phyloP scores from a whole-genome alignment of 2,888 invertebrate species.

The Leucoptera coffeella region DNA sequence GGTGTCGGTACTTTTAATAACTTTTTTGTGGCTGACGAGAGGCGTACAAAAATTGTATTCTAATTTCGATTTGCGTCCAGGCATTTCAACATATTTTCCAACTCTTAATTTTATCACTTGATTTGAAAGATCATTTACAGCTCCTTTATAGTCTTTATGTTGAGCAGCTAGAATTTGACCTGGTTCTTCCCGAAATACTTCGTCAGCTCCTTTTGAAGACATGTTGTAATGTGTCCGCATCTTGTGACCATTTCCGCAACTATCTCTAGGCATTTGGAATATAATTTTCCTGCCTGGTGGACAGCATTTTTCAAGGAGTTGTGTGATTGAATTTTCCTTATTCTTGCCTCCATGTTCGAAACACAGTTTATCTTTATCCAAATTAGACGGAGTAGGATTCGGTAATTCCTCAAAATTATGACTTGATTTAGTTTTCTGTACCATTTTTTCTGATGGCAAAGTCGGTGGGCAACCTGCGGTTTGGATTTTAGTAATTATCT shows the following conservation, averaged over 20 bases:
- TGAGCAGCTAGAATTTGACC: slow-evolving; percentile 19
- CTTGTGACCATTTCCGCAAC: slow-evolving; percentile 29
- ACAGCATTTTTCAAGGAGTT: slow-evolving; percentile 52
- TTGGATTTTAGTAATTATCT: slow-evolving; percentile 62
- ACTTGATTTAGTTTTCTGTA: too few relatives aligned
- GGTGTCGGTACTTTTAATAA: slow-evolving; percentile 19
- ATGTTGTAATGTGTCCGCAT: slow-evolving; percentile 36
- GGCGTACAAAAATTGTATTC: slow-evolving; percentile 43
- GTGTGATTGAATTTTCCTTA: too few relatives aligned
- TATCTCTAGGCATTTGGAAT: slow-evolving; percentile 36
- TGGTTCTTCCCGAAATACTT: slow-evolving; percentile 31
- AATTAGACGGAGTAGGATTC: too few relatives aligned
- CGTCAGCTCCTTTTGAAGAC: slow-evolving; percentile 35
- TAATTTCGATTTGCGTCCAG: slow-evolving; percentile 29
- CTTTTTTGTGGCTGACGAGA: slow-evolving; percentile 14
- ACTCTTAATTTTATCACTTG: slow-evolving; percentile 38
- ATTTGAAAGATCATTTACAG: slow-evolving; percentile 22
- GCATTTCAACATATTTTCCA: slow-evolving; percentile 30
- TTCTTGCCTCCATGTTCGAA: too few relatives aligned
- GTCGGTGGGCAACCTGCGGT: too few relatives aligned
- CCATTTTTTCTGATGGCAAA: too few relatives aligned
- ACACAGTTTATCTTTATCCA: too few relatives aligned
- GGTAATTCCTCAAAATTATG: too few relatives aligned
- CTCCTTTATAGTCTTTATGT: slow-evolving; percentile 24
- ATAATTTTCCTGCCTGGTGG: slow-evolving; percentile 41